Evolutionary conservation across 2,888 invertebrate species (phyloP).

Genomic region (Physocephala rufipes): DNA sequence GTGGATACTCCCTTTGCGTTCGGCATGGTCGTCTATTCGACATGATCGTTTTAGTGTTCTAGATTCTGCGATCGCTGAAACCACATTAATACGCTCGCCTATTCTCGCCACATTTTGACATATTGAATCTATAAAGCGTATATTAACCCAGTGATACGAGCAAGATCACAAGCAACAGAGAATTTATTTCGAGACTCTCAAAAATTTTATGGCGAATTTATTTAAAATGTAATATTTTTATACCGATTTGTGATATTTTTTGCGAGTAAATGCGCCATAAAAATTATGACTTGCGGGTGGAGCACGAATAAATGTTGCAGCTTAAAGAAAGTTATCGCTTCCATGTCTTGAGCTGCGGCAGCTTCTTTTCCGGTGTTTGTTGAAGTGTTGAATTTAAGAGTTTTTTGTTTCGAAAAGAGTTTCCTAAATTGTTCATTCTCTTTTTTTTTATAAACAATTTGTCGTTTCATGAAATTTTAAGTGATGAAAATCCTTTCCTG

Average conservation of each 20-base stretch:
- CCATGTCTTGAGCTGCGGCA: too few relatives aligned
- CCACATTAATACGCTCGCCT: slow-evolving; percentile 12
- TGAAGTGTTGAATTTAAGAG: too few relatives aligned
- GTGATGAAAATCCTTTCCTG: too few relatives aligned
- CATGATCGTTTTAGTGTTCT: background rate
- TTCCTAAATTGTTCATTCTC: too few relatives aligned
- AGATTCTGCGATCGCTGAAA: background rate
- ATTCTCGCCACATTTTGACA: slow-evolving; percentile 48
- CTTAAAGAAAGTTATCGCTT: too few relatives aligned
- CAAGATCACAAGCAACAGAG: background rate
- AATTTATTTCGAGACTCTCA: slow-evolving; percentile 11
- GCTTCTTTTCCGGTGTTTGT: too few relatives aligned
- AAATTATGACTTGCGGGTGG: slow-evolving; percentile 1
- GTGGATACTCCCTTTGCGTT: too few relatives aligned
- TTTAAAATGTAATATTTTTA: slow-evolving; percentile 33
- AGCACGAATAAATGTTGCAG: background rate
- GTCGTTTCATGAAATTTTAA: too few relatives aligned
- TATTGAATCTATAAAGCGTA: slow-evolving; percentile 64
- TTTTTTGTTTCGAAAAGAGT: too few relatives aligned
- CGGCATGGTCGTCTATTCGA: background rate
- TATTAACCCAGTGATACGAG: slow-evolving; percentile 47
- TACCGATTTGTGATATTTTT: background rate
- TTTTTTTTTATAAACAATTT: too few relatives aligned
- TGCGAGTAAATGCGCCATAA: slow-evolving; percentile 21
- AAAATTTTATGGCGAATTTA: slow-evolving; percentile 35